A percentile compares a stretch with the other conserved stretches of the same genome.
Evolutionary conservation across 2,797 vertebrate genomes (phyloP).

Genomic region (Pitangus sulphuratus): DNA sequence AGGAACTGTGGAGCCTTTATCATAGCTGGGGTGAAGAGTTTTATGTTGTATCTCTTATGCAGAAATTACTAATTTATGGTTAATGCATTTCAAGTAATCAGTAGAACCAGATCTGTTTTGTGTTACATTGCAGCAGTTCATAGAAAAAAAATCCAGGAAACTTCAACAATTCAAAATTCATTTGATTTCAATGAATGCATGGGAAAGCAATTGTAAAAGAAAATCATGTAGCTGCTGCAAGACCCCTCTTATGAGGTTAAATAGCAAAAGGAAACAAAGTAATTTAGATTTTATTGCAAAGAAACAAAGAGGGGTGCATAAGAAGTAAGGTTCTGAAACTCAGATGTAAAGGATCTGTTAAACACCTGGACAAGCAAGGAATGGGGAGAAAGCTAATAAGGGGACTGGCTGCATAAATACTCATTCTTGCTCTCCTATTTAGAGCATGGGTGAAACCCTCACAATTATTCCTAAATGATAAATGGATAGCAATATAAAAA

Average conservation of each 20-base stretch:
- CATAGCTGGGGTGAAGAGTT: background rate
- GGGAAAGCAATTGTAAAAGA: conserved; percentile 56
- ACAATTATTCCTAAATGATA: background rate
- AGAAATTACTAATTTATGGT: conserved; percentile 59
- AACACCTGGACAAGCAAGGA: conserved; percentile 11
- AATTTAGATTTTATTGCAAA: conserved; percentile 27
- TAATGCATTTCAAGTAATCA: conserved; percentile 67
- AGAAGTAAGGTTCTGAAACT: background rate
- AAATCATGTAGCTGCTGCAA: background rate
- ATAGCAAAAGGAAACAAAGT: conserved; percentile 33
- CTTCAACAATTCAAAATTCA: conserved; percentile 30
- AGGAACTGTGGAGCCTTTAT: background rate
- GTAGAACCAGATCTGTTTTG: conserved; percentile 62
- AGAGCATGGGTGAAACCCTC: background rate
- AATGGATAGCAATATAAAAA: background rate
- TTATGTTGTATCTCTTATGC: background rate
- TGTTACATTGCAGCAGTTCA: conserved; percentile 57
- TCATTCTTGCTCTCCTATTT: background rate
- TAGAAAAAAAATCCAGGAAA: conserved; percentile 22
- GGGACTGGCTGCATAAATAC: background rate
- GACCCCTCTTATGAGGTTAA: background rate
- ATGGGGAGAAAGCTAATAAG: background rate
- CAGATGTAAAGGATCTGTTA: background rate
- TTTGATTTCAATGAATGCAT: background rate
- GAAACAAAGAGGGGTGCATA: background rate